Conservation (phyloP, 1,140 invertebrate genomes). For the Zaprionus taronus region DNA sequence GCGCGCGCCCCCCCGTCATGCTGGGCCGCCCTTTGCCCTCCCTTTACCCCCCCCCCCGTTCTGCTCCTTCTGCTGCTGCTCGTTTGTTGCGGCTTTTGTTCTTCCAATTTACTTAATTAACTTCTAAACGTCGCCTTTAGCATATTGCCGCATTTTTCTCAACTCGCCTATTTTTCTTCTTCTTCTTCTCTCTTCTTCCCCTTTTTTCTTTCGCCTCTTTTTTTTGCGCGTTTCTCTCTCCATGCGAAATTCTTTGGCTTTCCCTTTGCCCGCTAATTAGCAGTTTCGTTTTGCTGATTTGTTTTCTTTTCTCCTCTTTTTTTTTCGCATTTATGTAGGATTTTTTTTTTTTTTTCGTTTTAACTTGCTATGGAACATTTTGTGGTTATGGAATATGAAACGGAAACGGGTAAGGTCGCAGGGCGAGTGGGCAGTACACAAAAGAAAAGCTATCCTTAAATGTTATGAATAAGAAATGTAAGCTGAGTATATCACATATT, state of each 20-base stretch:
- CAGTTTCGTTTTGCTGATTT: conserved; percentile 53
- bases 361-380: not conserved
- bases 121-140: conserved; percentile 78
- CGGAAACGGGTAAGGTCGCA: not conserved
- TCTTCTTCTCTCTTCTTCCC: conserved; percentile 13
- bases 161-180: conserved; percentile 36
- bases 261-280: conserved; percentile 58
- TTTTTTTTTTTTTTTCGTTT: not conserved
- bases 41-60: too few species aligned
- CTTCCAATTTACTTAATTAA: conserved; percentile 77
- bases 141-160: conserved; percentile 52
- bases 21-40: not conserved
- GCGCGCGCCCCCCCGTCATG: conserved; percentile 17
- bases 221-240: conserved; percentile 18
- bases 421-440: not conserved
- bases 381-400: not conserved
- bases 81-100: conserved; percentile 54
- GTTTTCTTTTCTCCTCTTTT: conserved; percentile 35
- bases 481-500: too few species aligned
- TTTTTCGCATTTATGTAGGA: not conserved
- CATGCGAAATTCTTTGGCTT: conserved; percentile 60
- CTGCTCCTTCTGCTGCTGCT: not conserved
- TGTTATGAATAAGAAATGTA: too few species aligned
- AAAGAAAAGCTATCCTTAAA: not conserved
- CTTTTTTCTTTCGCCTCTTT: conserved; percentile 23